Evolutionary conservation across 2,888 invertebrate genomes (phyloP).

Genomic region (Uropetala carovei): DNA sequence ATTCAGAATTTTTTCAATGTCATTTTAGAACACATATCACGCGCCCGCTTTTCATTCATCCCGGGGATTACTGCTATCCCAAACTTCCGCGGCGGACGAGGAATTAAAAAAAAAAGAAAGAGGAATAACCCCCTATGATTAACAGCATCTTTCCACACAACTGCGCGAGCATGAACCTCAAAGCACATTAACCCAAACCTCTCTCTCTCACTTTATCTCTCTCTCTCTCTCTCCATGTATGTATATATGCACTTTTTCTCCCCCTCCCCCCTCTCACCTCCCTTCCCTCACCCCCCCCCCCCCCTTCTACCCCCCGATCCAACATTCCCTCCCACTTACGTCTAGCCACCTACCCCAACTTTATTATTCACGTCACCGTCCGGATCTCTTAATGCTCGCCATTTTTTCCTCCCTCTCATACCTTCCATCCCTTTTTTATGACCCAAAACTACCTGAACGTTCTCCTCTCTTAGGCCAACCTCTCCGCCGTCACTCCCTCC

Average conservation of each 20-base stretch:
- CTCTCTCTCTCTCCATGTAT: not conserved
- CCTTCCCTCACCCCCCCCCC: not conserved
- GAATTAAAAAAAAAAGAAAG: too few species aligned
- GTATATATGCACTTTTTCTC: not conserved
- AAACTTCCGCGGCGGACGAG: too few species aligned
- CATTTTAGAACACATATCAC: too few species aligned
- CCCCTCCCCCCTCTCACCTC: not conserved
- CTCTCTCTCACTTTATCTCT: not conserved
- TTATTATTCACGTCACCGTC: not conserved
- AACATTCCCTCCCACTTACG: not conserved
- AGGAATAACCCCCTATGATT: too few species aligned
- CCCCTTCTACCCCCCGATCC: not conserved
- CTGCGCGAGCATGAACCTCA: not conserved
- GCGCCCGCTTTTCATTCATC: too few species aligned
- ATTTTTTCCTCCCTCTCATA: not conserved
- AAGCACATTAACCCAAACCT: too few species aligned
- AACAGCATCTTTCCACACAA: not conserved
- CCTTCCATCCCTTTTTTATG: not conserved
- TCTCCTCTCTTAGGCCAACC: not conserved
- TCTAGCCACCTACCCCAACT: not conserved
- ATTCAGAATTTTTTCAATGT: too few species aligned
- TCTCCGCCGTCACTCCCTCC: not conserved
- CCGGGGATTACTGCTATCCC: too few species aligned
- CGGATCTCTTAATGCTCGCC: conserved; percentile 25
- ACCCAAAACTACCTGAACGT: not conserved